Evolutionary conservation across 1,140 invertebrate genomes (phyloP).

Genomic region (Stegodyphus mimosarum): DNA sequence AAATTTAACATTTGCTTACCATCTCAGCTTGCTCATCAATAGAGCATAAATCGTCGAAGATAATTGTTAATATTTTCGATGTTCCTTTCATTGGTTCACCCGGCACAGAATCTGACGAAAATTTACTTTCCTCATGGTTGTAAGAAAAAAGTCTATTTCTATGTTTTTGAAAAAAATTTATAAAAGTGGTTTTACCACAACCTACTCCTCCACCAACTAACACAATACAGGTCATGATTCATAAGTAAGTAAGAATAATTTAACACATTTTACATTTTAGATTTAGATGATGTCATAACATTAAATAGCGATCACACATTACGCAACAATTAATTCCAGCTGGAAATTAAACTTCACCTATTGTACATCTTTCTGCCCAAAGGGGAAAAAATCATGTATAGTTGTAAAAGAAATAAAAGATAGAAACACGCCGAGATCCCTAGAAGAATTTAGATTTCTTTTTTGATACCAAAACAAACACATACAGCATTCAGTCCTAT

Average conservation of each 20-base stretch:
- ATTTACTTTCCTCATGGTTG: neutral
- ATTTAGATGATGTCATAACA: too few relatives aligned
- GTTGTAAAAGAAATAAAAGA: too few relatives aligned
- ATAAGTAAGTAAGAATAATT: neutral
- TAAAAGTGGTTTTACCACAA: conserved; percentile 31
- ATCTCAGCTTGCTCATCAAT: conserved; percentile 31
- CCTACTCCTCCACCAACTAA: conserved; percentile 36
- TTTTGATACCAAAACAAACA: too few relatives aligned
- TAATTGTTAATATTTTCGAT: neutral
- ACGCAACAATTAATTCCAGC: too few relatives aligned
- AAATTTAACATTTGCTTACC: neutral
- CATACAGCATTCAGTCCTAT: too few relatives aligned
- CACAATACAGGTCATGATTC: conserved; percentile 24
- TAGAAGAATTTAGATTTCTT: too few relatives aligned
- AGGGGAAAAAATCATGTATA: too few relatives aligned
- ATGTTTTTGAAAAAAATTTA: conserved; percentile 17
- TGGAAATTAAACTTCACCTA: too few relatives aligned
- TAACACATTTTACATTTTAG: too few relatives aligned
- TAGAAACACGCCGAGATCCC: too few relatives aligned
- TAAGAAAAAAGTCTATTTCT: neutral
- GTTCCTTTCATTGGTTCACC: neutral
- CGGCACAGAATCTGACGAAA: neutral
- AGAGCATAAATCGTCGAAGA: conserved; percentile 41
- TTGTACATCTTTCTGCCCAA: too few relatives aligned
- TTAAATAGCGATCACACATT: too few relatives aligned